These are phyloP conservation scores for Pyrocoelia pectoralis DNA, from an alignment of 2,888 invertebrate genomes.

Conservation along the genomic window DNA sequence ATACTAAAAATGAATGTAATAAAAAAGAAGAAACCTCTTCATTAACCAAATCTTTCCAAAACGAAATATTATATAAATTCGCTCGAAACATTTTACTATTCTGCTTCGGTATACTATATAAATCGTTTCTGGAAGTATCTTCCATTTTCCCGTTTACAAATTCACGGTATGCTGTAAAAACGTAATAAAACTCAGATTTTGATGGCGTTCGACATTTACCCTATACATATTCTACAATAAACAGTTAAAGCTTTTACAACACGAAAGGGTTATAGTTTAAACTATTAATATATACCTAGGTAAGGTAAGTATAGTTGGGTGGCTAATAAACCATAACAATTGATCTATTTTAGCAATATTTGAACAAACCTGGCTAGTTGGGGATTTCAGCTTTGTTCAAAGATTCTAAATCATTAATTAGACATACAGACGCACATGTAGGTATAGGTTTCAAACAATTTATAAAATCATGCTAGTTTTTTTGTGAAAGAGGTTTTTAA, in stretches of 20 bases:
- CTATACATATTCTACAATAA: slow-evolving; percentile 22
- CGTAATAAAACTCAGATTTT: slow-evolving; percentile 33
- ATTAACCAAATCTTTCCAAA: no score
- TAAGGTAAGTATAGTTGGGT: no score
- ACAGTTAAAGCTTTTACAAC: slow-evolving; percentile 10
- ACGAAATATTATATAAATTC: no score
- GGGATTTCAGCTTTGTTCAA: slow-evolving; percentile 15
- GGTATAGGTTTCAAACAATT: background rate
- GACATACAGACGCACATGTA: no score
- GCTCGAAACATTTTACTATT: background rate
- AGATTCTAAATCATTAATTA: no score
- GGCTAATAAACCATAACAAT: no score
- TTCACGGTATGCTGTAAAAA: slow-evolving; percentile 33
- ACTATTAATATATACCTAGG: background rate
- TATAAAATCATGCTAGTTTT: no score
- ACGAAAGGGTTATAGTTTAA: slow-evolving; percentile 24
- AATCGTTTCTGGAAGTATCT: slow-evolving; percentile 10
- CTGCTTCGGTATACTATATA: background rate
- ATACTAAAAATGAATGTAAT: no score
- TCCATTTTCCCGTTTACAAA: slow-evolving; percentile 24
- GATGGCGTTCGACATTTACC: slow-evolving; percentile 31
- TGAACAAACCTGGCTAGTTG: slow-evolving; percentile 14
- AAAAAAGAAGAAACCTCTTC: no score
- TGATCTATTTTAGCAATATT: background rate
- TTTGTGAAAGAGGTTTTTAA: no score